These are phyloP conservation scores for Mastomys coucha DNA, from an alignment of 2,113 vertebrate genomes.

Conservation along the genomic window DNA sequence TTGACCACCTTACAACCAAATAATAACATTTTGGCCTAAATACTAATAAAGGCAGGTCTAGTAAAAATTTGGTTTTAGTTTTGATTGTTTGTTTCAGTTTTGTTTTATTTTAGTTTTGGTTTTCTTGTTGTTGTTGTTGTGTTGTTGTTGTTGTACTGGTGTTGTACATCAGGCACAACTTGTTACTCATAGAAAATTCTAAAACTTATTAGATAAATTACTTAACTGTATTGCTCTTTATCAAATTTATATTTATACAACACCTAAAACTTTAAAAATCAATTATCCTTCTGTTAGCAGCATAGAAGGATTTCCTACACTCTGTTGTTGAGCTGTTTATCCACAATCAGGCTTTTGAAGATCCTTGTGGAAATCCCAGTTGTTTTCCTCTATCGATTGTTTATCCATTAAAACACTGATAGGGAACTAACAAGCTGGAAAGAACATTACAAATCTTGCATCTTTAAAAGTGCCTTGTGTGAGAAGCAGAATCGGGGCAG, in stretches of 20 bases:
- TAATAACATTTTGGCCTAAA: not conserved
- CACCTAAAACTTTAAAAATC: slow-evolving; percentile 11
- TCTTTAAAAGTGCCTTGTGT: not conserved
- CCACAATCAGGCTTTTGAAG: not conserved
- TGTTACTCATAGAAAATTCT: not conserved
- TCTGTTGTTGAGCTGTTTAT: not conserved
- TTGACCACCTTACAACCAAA: not conserved
- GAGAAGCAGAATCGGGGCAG: not conserved
- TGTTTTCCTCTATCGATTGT: not conserved
- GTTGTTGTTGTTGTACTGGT: no score
- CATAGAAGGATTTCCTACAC: not conserved
- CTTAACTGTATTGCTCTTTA: not conserved
- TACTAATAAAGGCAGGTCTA: not conserved
- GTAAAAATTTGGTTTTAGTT: not conserved
- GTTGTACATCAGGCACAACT: not conserved
- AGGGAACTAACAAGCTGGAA: not conserved
- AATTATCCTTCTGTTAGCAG: not conserved
- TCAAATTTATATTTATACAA: not conserved
- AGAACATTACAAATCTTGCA: not conserved
- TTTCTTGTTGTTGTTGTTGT: not conserved
- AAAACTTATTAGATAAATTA: not conserved
- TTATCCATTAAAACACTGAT: not conserved
- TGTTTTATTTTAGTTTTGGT: not conserved
- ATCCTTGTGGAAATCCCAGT: not conserved
- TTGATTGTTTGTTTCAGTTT: not conserved